phyloP scores from a whole-genome alignment of 2,113 vertebrate genomes.

The Isichthys henryi region DNA sequence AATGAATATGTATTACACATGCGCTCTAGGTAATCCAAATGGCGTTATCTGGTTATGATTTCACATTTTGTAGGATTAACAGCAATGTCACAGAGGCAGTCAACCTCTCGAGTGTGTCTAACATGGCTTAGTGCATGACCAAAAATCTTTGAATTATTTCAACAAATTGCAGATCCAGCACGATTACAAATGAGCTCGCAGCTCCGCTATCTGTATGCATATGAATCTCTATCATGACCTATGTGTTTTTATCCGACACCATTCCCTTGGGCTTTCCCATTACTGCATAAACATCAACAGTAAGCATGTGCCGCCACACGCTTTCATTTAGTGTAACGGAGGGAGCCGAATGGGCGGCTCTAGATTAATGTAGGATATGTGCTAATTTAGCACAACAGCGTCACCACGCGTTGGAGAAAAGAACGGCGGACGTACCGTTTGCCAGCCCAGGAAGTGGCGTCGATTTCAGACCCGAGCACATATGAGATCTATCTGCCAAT shows the following conservation, averaged over 20 bases:
- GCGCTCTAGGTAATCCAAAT: not conserved
- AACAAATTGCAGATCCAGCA: not conserved
- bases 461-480: not conserved
- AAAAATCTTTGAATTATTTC: not conserved
- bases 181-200: not conserved
- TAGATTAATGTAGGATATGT: not conserved
- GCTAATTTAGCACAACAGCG: not conserved
- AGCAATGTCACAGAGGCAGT: not conserved
- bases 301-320: not conserved
- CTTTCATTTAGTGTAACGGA: not conserved
- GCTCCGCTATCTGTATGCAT: not conserved
- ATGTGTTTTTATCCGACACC: not conserved
- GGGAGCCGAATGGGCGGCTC: not conserved
- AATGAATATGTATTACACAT: not conserved
- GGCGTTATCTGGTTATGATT: not conserved
- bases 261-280: not conserved
- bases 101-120: not conserved
- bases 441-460: not conserved
- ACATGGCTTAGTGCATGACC: not conserved
- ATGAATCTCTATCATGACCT: not conserved
- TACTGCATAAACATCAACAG: not conserved
- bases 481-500: too few species aligned
- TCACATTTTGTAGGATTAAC: not conserved
- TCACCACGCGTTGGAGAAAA: not conserved
- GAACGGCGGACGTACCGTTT: not conserved